Conservation (phyloP, 1,140 invertebrate genomes). For the Arion vulgaris region DNA sequence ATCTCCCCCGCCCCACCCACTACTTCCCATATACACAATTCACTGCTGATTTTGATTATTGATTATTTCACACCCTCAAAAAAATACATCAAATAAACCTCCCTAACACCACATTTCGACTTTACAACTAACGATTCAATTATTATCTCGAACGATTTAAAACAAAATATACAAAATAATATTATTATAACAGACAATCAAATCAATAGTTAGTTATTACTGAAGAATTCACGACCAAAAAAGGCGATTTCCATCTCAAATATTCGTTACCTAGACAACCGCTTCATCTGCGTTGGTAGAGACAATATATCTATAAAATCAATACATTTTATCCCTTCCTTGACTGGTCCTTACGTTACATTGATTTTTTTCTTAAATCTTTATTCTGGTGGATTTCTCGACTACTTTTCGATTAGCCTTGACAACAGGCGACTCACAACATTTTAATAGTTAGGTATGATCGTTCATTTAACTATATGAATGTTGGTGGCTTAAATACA, state of each 20-base stretch:
- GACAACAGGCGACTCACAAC: no score
- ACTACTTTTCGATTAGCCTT: no score
- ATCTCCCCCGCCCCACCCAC: no score
- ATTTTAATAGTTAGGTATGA: no score
- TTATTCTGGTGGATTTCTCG: not conserved
- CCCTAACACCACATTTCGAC: no score
- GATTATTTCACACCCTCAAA: no score
- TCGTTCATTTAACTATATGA: no score
- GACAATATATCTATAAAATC: not conserved
- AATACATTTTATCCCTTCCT: constrained; percentile 5
- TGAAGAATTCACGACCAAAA: not conserved
- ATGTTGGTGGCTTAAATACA: no score
- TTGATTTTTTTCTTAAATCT: not conserved
- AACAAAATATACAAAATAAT: not conserved
- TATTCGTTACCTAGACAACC: not conserved
- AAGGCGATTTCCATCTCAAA: not conserved
- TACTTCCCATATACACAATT: no score
- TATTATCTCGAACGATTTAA: not conserved
- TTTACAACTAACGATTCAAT: not conserved
- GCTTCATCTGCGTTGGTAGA: not conserved
- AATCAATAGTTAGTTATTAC: not conserved
- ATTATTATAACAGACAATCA: not conserved
- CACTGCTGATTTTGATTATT: no score
- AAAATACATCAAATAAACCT: no score
- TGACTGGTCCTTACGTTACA: not conserved